Base-by-base conservation (phyloP, 2,797 vertebrate species). In the Sebastolobus alascanus region DNA sequence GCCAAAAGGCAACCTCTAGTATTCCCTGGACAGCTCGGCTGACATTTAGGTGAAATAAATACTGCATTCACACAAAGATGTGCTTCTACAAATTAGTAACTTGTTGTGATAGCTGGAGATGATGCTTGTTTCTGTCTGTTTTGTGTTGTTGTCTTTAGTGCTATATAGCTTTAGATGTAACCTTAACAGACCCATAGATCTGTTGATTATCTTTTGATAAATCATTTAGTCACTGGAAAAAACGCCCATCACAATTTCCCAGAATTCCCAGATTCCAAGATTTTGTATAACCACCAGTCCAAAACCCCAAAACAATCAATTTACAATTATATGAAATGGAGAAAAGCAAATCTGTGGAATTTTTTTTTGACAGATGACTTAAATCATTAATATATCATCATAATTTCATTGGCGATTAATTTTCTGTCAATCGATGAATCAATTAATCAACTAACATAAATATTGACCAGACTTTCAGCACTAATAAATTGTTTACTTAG, bases 1-100 rank as follows among this genome's bases (percentile, higher is more conserved):
- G 85, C 86, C 87, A 92, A 95, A 92, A 92, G 84, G 82, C 86
- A 88, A 88, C 83, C 84, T 92, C 84, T 73, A 90, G 80, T 80
- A 87, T 94, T 94, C 87, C 90, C 89, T 92, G 78, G 89, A 92
- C 76, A 92, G 86, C 68, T 79, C 10, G 6, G 29, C 63, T 75
- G 73, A 64, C n/a, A n/a, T 71, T 78, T 54, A 68, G 61, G 55
- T 43, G 35, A 43, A 60, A 80, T 50, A 43, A 50, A 74, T 18
- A 55, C 25, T 66, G 37, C 37, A 84, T 77, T 79, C n/a, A 66
- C 33, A 38, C 4, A 6, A 33, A 8, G 66, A 68, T 18, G 18
- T 52, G 18, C 46, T 52, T n/a, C 46, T n/a, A 52, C 16, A 52
- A 52, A 52, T 12, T 20, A 64, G 13, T 69, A n/a, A 11, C 6